A percentile compares a stretch with the other conserved stretches of the same genome.
Conservation (phyloP, 92 coral and sea anemone genomes). For the Porites cylindrica region DNA sequence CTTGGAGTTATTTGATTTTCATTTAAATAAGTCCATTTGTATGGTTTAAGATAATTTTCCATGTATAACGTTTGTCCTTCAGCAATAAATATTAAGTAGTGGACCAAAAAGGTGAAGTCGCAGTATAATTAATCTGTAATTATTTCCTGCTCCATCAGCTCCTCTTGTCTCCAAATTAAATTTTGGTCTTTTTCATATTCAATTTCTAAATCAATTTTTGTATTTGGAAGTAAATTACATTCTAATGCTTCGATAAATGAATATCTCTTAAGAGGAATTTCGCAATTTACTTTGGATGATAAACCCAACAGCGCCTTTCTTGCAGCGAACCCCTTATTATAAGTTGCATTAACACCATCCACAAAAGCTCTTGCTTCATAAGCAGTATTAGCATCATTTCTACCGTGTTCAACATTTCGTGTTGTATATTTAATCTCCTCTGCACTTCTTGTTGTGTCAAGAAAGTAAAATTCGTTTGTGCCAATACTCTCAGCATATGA, state of each 20-base stretch:
- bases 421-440: not conserved
- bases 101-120: not conserved
- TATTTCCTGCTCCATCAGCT: not conserved
- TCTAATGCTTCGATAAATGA: not conserved
- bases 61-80: not conserved
- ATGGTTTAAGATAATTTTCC: not conserved
- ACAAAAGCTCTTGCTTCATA: no score
- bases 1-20: not conserved
- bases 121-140: not conserved
- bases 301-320: not conserved
- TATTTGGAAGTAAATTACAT: not conserved
- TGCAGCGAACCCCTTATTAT: not conserved
- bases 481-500: no score
- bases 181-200: not conserved
- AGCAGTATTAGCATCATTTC: no score
- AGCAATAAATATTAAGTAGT: not conserved
- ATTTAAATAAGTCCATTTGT: not conserved
- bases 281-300: not conserved
- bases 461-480: not conserved
- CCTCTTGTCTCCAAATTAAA: not conserved
- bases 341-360: not conserved
- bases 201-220: not conserved
- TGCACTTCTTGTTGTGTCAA: not conserved
- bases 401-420: no score
- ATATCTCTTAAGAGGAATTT: not conserved